Conservation (phyloP, 2,113 vertebrate genomes). For the Picathartes gymnocephalus region DNA sequence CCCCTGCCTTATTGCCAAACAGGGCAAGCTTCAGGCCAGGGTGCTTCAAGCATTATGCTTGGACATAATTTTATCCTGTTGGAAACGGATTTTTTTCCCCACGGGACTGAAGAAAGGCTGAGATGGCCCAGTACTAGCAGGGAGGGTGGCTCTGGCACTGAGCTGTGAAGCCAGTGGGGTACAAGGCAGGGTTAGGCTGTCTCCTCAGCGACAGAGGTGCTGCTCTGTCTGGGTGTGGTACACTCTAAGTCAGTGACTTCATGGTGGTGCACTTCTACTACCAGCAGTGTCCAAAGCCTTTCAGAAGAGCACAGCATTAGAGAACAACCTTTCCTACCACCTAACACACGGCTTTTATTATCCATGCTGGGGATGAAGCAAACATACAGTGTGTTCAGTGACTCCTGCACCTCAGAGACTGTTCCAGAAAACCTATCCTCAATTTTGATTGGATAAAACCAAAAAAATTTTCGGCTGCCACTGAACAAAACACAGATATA, state of each 20-base stretch:
- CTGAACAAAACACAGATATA: rapidly evolving
- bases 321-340: not conserved
- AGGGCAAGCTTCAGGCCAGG: not conserved
- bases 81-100: not conserved
- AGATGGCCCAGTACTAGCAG: rapidly evolving
- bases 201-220: not conserved
- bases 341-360: not conserved
- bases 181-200: not conserved
- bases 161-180: not conserved
- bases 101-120: not conserved
- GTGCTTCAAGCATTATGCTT: not conserved
- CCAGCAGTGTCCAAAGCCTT: not conserved
- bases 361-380: not conserved
- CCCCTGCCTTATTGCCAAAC: not conserved
- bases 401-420: not conserved
- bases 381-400: not conserved
- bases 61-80: not conserved
- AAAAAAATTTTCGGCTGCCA: not conserved
- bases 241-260: not conserved
- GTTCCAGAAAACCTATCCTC: not conserved
- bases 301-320: not conserved
- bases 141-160: rapidly evolving
- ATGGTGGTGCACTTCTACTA: not conserved
- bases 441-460: not conserved
- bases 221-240: not conserved